Percentiles rank a stretch among this genome's conserved stretches.
Evolutionary conservation across 2,113 vertebrate genomes (phyloP).

Genomic region (Bambusicola thoracicus): DNA sequence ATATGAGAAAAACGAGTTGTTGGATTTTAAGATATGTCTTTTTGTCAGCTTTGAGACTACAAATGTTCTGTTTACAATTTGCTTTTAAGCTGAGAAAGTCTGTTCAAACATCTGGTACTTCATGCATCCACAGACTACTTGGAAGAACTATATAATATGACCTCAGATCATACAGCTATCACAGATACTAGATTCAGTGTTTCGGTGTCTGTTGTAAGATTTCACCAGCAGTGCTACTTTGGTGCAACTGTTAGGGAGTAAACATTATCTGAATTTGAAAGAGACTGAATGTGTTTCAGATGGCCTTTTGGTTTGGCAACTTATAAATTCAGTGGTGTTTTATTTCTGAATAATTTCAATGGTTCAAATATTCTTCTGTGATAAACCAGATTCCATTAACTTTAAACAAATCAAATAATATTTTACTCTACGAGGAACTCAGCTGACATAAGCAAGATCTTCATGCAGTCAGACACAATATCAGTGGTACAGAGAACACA

Average conservation of each 20-base stretch:
- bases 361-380: neutral
- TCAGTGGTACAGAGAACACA: neutral
- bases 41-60: neutral
- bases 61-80: neutral
- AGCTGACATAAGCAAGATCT: neutral
- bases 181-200: neutral
- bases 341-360: neutral
- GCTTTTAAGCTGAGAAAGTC: neutral
- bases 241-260: neutral
- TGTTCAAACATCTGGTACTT: neutral
- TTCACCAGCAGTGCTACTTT: neutral
- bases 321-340: neutral
- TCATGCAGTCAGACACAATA: neutral
- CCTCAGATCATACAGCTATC: neutral
- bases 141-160: neutral
- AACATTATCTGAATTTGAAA: neutral
- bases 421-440: neutral
- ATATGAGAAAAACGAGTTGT: neutral
- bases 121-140: neutral
- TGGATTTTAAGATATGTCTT: neutral
- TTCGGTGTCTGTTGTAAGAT: neutral
- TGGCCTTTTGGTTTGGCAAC: neutral
- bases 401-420: neutral
- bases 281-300: neutral
- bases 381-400: neutral